phyloP scores from a whole-genome alignment of 2,113 vertebrate species.

The Xyliphius kryptos region DNA sequence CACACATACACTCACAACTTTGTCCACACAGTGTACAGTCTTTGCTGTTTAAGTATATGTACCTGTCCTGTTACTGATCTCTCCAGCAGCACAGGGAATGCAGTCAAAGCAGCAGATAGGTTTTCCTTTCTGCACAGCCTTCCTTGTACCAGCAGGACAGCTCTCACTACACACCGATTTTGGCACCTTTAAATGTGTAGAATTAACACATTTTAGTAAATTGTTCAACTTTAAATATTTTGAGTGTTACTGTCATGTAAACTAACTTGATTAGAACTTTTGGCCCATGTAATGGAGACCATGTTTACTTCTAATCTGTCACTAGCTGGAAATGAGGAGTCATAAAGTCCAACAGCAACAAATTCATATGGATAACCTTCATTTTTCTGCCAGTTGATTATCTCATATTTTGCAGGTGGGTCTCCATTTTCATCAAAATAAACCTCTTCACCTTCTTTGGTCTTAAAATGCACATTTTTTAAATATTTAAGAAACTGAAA shows the following conservation, averaged over 20 bases:
- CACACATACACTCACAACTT: too few relatives aligned
- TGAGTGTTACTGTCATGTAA: too few relatives aligned
- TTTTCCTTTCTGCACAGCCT: constrained; percentile 59
- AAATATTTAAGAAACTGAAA: too few relatives aligned
- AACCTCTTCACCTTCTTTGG: constrained; percentile 50
- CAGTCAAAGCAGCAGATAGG: too few relatives aligned
- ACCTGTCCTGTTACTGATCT: constrained; percentile 58
- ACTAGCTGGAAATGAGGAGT: constrained; percentile 35
- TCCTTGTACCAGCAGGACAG: constrained; percentile 56
- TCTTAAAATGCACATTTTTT: constrained; percentile 60
- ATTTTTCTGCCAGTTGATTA: constrained; percentile 63
- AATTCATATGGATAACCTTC: constrained; percentile 37
- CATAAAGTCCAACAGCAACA: too few relatives aligned
- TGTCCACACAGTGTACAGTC: too few relatives aligned
- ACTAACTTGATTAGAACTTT: constrained; percentile 1
- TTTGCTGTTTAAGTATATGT: too few relatives aligned
- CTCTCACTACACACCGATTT: constrained; percentile 58
- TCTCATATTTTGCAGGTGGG: constrained; percentile 62
- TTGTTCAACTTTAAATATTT: too few relatives aligned
- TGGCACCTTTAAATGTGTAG: constrained; percentile 46
- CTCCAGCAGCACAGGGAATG: too few relatives aligned
- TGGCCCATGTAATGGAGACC: constrained; percentile 2
- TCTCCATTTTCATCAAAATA: too few relatives aligned
- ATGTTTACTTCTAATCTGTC: constrained; percentile 15
- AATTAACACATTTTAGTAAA: too few relatives aligned